Percentiles rank a stretch among this genome's conserved stretches.
These are phyloP conservation scores for Neomicropteryx cornuta DNA, from an alignment of 1,140 invertebrate species.

Conservation along the genomic window DNA sequence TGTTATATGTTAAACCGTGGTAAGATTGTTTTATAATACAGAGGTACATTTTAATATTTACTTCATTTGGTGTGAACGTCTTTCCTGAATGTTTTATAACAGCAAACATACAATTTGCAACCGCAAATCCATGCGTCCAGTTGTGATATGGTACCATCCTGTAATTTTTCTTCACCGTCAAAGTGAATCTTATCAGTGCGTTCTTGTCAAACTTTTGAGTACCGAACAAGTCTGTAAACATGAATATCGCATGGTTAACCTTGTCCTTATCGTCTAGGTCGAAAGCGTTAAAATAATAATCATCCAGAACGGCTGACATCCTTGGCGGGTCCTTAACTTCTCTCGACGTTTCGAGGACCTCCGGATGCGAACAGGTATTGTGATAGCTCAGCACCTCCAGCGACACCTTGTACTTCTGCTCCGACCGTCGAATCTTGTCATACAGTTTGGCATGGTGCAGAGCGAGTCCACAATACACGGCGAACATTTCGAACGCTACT, in stretches of 20 bases:
- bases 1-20: too few relatives aligned
- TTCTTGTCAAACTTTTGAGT: slow-evolving; percentile 45
- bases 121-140: slow-evolving; percentile 77
- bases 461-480: slow-evolving; percentile 75
- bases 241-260: slow-evolving; percentile 57
- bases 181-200: slow-evolving; percentile 56
- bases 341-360: slow-evolving; percentile 43
- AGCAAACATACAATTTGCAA: slow-evolving; percentile 72
- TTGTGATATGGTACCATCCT: slow-evolving; percentile 74
- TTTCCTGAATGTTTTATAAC: slow-evolving; percentile 51
- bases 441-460: slow-evolving; percentile 78
- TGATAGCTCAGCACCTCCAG: slow-evolving; percentile 77
- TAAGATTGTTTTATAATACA: neutral
- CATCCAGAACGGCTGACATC: slow-evolving; percentile 31
- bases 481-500: slow-evolving; percentile 73
- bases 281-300: slow-evolving; percentile 65
- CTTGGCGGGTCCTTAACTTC: slow-evolving; percentile 21
- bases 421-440: slow-evolving; percentile 70
- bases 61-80: slow-evolving; percentile 49
- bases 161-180: slow-evolving; percentile 79
- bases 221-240: slow-evolving; percentile 69
- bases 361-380: slow-evolving; percentile 62
- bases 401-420: slow-evolving; percentile 75
- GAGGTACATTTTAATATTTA: slow-evolving; percentile 17
- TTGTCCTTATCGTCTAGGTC: slow-evolving; percentile 54